These are phyloP conservation scores for Scrobipalpa costella DNA, from an alignment of 2,888 invertebrate species.

Conservation along the genomic window DNA sequence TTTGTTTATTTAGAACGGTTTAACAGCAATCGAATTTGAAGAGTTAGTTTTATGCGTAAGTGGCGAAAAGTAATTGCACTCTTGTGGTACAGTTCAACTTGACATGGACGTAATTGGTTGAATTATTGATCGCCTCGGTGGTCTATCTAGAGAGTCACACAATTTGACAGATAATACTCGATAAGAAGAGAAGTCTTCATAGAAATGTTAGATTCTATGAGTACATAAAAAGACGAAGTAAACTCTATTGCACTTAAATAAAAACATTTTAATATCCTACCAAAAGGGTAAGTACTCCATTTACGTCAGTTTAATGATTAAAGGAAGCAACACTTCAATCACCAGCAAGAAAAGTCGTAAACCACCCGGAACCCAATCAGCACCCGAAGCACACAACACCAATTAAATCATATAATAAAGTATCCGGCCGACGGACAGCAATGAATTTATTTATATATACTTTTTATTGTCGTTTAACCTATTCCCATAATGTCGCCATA, in stretches of 20 bases:
- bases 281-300: constrained; percentile 12
- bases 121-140: neutral
- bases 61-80: constrained; percentile 20
- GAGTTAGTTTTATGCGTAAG: constrained; percentile 19
- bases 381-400: constrained; percentile 18
- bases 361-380: constrained; percentile 20
- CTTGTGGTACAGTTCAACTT: neutral
- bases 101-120: neutral
- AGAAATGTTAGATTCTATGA: neutral
- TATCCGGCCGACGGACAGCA: constrained; percentile 43
- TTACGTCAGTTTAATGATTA: constrained; percentile 2
- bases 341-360: constrained; percentile 7
- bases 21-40: constrained; percentile 22
- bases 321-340: neutral
- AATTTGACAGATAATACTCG: too few relatives aligned
- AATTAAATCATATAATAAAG: constrained; percentile 23
- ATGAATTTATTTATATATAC: constrained; percentile 33
- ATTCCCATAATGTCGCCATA: constrained; percentile 48
- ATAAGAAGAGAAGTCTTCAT: too few relatives aligned
- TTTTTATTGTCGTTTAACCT: constrained; percentile 61
- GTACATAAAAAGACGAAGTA: neutral
- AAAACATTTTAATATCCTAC: neutral
- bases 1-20: constrained; percentile 21
- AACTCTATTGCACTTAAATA: neutral
- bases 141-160: too few relatives aligned